These are phyloP conservation scores for Notiomystis cincta DNA, from an alignment of 2,113 vertebrate species.

Conservation along the genomic window DNA sequence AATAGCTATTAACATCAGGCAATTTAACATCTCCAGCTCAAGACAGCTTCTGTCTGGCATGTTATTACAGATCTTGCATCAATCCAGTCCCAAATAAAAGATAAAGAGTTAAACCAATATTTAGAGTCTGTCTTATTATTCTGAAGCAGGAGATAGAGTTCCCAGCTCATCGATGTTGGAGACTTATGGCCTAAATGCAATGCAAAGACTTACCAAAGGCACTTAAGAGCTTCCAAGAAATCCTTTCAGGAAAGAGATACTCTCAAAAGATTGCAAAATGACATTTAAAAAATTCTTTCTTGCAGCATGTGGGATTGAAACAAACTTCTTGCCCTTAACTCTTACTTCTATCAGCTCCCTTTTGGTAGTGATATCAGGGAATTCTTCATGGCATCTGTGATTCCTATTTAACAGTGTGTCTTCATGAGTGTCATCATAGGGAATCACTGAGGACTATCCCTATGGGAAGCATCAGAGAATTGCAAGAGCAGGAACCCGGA, in stretches of 20 bases:
- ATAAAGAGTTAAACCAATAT: neutral
- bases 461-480: neutral
- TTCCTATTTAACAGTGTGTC: conserved; percentile 31
- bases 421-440: neutral
- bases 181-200: neutral
- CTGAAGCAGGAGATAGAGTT: neutral
- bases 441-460: neutral
- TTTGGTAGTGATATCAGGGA: neutral
- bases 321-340: neutral
- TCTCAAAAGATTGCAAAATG: neutral
- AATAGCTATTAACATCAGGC: neutral
- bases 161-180: neutral
- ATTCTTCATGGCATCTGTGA: conserved; percentile 34
- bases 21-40: neutral
- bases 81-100: neutral
- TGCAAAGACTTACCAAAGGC: neutral
- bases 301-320: neutral
- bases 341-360: neutral
- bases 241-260: neutral
- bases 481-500: neutral
- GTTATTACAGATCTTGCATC: neutral
- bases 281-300: neutral
- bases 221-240: neutral
- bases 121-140: neutral
- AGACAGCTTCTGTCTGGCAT: neutral